phyloP scores from a whole-genome alignment of 2,113 vertebrate species.

The Thoracochromis brauschi region DNA sequence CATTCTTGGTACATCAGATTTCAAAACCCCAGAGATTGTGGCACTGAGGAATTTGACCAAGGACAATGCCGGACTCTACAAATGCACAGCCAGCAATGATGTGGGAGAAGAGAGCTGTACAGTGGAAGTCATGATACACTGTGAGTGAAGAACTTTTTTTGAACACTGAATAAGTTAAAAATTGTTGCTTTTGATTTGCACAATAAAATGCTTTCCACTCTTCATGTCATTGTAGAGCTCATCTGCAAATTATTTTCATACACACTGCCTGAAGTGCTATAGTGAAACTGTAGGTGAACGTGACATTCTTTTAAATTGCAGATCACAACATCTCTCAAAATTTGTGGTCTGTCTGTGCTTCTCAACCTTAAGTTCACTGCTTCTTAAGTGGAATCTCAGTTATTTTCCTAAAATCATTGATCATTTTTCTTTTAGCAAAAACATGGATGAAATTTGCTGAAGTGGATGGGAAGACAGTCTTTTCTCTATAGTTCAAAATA shows the following conservation, averaged over 20 bases:
- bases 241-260: not conserved
- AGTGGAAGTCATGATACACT: constrained; percentile 79
- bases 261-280: not conserved
- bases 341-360: not conserved
- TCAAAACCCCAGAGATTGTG: constrained; percentile 79
- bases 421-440: not conserved
- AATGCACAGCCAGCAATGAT: constrained; percentile 83
- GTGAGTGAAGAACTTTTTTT: constrained; percentile 68
- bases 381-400: not conserved
- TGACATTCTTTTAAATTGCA: not conserved
- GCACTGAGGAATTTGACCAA: constrained; percentile 81
- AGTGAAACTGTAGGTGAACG: not conserved
- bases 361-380: not conserved
- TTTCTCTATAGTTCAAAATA: not conserved
- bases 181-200: not conserved
- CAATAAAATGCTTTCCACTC: not conserved
- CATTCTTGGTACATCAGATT: constrained; percentile 57
- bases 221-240: not conserved
- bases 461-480: not conserved
- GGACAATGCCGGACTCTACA: constrained; percentile 78
- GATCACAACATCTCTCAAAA: not conserved
- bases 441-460: not conserved
- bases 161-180: not conserved
- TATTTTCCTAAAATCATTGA: not conserved
- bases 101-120: constrained; percentile 84